Percentiles rank a stretch among this genome's conserved stretches.
These are phyloP conservation scores for Numida meleagris DNA, from an alignment of 2,113 vertebrate species.

Conservation along the genomic window DNA sequence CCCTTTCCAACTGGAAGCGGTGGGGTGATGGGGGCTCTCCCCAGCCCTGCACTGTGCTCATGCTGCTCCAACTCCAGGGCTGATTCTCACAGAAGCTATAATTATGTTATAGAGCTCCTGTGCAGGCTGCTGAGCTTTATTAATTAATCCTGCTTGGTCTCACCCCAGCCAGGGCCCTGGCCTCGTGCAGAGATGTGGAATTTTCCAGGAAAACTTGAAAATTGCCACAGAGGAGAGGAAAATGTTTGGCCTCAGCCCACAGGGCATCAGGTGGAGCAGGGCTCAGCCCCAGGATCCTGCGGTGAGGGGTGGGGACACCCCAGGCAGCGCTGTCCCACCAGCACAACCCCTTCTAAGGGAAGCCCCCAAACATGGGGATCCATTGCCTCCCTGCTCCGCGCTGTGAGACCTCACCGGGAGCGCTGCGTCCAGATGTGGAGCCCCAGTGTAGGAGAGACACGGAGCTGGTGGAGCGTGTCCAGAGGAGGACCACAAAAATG, in stretches of 20 bases:
- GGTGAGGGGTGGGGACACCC: not conserved
- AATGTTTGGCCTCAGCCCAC: slow-evolving; percentile 3
- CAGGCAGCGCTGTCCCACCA: not conserved
- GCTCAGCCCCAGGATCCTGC: no score
- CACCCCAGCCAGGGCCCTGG: not conserved
- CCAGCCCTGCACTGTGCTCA: slow-evolving; percentile 75
- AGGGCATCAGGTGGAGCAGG: not conserved
- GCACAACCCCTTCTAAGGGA: not conserved
- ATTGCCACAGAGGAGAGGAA: slow-evolving; percentile 67
- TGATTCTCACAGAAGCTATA: slow-evolving; percentile 85
- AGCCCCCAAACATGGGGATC: not conserved
- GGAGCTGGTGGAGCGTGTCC: no score
- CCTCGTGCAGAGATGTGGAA: slow-evolving; percentile 85
- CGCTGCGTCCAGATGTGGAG: no score
- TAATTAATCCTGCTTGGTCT: slow-evolving; percentile 77
- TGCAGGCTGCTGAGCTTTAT: slow-evolving; percentile 76
- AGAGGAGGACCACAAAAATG: no score
- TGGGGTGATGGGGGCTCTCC: slow-evolving; percentile 61
- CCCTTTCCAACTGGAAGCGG: not conserved
- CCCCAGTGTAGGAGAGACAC: no score
- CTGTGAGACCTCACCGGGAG: no score
- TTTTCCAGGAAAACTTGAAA: slow-evolving; percentile 93
- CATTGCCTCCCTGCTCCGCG: not conserved
- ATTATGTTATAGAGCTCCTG: slow-evolving; percentile 80
- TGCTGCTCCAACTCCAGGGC: slow-evolving; percentile 79